phyloP scores from a whole-genome alignment of 92 coral and sea anemone genomes.

The Palythoa caribaeorum region DNA sequence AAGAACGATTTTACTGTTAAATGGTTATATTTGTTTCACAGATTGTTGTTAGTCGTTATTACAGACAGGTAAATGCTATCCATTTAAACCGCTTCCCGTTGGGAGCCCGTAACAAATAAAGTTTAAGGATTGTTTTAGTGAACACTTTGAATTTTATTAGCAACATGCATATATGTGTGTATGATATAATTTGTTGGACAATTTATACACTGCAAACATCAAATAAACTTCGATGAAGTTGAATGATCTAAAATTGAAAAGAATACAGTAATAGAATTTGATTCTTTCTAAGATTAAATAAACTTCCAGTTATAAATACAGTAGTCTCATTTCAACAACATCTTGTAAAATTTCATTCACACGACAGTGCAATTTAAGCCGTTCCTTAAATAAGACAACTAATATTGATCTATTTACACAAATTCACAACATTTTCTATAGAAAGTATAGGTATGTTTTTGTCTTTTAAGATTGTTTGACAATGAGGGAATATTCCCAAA shows the following conservation, averaged over 20 bases:
- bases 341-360: conserved; percentile 31
- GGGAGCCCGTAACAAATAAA: conserved; percentile 2
- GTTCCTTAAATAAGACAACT: conserved; percentile 11
- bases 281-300: conserved; percentile 59
- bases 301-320: conserved; percentile 63
- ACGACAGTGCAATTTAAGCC: conserved; percentile 34
- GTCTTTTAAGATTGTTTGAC: conserved; percentile 3
- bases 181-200: conserved; percentile 23
- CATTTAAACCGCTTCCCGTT: conserved; percentile 1
- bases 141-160: conserved; percentile 29
- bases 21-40: conserved; percentile 53
- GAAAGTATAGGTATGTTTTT: conserved; percentile 19
- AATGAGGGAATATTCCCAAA: neutral
- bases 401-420: conserved; percentile 14
- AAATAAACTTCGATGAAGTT: conserved; percentile 13
- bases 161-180: conserved; percentile 12
- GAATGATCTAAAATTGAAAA: conserved; percentile 37
- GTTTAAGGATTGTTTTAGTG: neutral
- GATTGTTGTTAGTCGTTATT: conserved; percentile 16
- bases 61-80: conserved; percentile 4
- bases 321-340: conserved; percentile 32
- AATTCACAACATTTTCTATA: conserved; percentile 13
- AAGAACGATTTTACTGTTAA: conserved; percentile 43
- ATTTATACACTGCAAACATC: neutral
- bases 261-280: conserved; percentile 38